phyloP scores from a whole-genome alignment of 1,140 invertebrate species.

The Amphibalanus amphitrite region DNA sequence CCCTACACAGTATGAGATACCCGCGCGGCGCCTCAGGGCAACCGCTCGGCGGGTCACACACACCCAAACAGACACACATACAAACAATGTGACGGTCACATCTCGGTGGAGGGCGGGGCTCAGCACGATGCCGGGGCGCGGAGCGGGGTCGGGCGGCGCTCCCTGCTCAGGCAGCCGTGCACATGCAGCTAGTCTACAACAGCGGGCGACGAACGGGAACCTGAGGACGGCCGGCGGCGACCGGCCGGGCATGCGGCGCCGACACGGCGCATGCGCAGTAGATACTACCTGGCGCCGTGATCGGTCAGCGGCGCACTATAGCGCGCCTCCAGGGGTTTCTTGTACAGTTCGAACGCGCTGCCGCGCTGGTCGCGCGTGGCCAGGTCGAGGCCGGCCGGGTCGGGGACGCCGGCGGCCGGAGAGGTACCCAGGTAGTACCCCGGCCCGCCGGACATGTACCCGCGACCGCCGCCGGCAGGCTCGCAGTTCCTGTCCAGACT shows the following conservation, averaged over 20 bases:
- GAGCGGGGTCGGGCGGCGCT: neutral
- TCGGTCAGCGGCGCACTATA: constrained; percentile 1
- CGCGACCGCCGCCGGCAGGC: constrained; percentile 13
- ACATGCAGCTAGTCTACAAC: neutral
- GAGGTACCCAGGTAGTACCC: constrained; percentile 43
- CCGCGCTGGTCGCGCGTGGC: constrained; percentile 72
- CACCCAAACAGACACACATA: neutral
- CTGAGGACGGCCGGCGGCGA: neutral
- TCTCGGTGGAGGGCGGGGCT: no score
- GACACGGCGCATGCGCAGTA: neutral
- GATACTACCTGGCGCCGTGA: neutral
- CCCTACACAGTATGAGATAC: neutral
- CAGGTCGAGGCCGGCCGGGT: constrained; percentile 37
- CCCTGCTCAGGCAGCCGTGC: neutral
- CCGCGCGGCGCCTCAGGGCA: no score
- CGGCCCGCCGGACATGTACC: neutral
- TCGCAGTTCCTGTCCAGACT: constrained; percentile 29
- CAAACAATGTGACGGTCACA: no score
- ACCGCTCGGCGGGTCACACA: neutral
- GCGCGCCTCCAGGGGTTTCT: constrained; percentile 47
- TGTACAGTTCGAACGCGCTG: constrained; percentile 87
- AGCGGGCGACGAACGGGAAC: neutral
- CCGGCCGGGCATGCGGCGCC: neutral
- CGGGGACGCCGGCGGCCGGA: neutral
- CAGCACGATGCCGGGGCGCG: neutral